Base-by-base conservation (phyloP, 2,113 vertebrate species). In the Chlamydotis undulata region DNA sequence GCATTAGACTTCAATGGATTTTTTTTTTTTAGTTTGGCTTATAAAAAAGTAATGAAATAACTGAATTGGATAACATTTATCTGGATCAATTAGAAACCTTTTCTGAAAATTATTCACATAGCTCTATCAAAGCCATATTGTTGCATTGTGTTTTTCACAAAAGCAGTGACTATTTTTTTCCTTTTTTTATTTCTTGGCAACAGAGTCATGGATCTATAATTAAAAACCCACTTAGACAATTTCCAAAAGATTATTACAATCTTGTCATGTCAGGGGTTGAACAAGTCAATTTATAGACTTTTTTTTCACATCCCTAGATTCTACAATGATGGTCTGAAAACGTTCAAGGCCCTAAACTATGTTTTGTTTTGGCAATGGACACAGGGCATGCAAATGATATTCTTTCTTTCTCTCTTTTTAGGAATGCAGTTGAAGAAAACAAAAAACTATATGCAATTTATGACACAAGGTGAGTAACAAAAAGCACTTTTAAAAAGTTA, bases 401-500 rank as follows among this genome's bases (percentile, higher is more conserved):
- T 80, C 26, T 97, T 60, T 97, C 39, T 91, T 59, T 97, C 86
- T 97, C 97, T 81, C 97, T 98, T 98, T 97, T 65, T 97, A 99
- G 99, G 99, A 99, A 99, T 61, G 99, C 99, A 50, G 98, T 98
- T 73, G 98, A 99, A 94, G 99, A 99, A 96, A 99, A 99, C 97
- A 99, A 99, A 94, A 99, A 98, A 96, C 96, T 99, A n/a, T 99
- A 98, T 79, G 98, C 98, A 79, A 98, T 99, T 97, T 99, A 99
- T 91, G 99, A 99, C 69, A 99, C 99, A 49, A 99, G 99, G 99
- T 99, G 96, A 98, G 99, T 77, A 63, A 68, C 25, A 78, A 78
- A 71, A 74, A 41, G 24, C 80, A 43, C 10, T 71, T 93, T 53
- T 43, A 16, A 5, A 50, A 53, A 93, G 57, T 21, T 19, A 56